Base-by-base conservation (phyloP, 2,113 vertebrate species). In the Nannospalax galili region DNA sequence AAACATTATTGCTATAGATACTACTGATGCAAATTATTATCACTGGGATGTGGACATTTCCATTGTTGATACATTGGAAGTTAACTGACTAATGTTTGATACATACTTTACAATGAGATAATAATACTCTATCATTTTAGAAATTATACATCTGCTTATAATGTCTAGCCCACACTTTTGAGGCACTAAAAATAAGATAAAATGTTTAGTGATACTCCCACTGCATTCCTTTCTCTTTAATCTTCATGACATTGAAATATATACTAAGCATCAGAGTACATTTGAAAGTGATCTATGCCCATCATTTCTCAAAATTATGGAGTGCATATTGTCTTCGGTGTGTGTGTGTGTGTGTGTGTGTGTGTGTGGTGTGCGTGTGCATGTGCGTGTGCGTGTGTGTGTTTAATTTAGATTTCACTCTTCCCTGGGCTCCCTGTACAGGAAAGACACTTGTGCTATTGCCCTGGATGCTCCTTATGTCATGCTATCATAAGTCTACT, bases 121-220 rank as follows among this genome's bases (percentile, higher is more conserved):
- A 88, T 52, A 62, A 69, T 60, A 7, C 19, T 73, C 2, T 56
- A 48, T 45, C 35, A 19, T 91, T 90, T 73, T 60, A 91, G 4
- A 74, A 95, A 86, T 87, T 77, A 60, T 30, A 62, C 3, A 42
- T 62, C 42, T 28, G 32, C 67, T 89, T 92, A 35, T 93, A 90
- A 37, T 10, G 37, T 79, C 69, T 87, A 85, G 7, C 4, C 22
- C 17, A 64, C 78, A 60, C 60, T 20, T 0, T 60, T 16, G 37
- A 72, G 11, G 22, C 28, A 5, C 40, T 69, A 26, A 75, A 56
- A 88, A 70, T 20, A 92, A 78, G 87, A 69, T 52, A 10, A 16
- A 75, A 28, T 42, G 3, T 42, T 65, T 94, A 12, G 26, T 80
- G 22, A 88, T 88, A 24, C 2, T 32, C 48, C 1, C 26, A 48